Conservation (phyloP, 2,797 vertebrate genomes). For the Coregonus suidteri region DNA sequence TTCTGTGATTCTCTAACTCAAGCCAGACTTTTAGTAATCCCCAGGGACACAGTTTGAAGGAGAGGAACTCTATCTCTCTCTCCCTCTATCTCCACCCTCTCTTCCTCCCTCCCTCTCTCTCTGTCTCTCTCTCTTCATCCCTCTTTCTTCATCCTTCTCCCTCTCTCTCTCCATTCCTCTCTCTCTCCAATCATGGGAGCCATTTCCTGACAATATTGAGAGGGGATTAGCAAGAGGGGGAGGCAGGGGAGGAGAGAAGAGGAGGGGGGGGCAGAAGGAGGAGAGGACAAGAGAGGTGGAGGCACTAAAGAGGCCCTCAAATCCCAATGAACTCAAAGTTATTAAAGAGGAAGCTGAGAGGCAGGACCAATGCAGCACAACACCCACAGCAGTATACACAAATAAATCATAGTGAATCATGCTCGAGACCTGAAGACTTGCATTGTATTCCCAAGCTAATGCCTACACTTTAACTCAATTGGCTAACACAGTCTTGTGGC, state of each 20-base stretch:
- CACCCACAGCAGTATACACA: not conserved
- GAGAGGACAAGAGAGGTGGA: slow-evolving; percentile 17
- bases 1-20: slow-evolving; percentile 59
- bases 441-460: not conserved
- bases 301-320: slow-evolving; percentile 18
- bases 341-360: not conserved
- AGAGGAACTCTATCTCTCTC: slow-evolving; percentile 25
- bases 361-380: not conserved
- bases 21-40: slow-evolving; percentile 61
- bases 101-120: not conserved
- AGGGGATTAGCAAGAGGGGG: slow-evolving; percentile 39
- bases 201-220: slow-evolving; percentile 47
- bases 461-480: not conserved
- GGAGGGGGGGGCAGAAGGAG: not conserved
- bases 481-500: not conserved
- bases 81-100: not conserved
- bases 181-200: slow-evolving; percentile 28
- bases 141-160: slow-evolving; percentile 1
- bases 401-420: not conserved
- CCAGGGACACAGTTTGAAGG: slow-evolving; percentile 31
- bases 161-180: slow-evolving; percentile 22
- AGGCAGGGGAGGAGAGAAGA: not conserved
- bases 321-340: not conserved
- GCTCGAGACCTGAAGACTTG: not conserved
- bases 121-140: slow-evolving; percentile 8